Base-by-base conservation (phyloP, 2,113 vertebrate species). In the Zapornia atra region DNA sequence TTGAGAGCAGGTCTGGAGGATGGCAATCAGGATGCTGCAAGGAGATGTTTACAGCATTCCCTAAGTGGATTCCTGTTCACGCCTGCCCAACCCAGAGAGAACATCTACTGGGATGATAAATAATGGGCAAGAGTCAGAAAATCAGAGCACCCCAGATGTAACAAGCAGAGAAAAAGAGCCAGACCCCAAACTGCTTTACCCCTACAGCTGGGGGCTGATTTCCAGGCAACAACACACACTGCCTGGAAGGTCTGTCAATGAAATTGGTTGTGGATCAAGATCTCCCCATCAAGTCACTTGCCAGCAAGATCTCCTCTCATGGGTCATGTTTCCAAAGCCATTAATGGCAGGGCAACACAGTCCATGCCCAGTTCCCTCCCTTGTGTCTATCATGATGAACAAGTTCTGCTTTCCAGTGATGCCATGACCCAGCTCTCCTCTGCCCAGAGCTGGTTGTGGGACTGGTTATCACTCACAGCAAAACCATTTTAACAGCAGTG, bases 261-360 rank as follows among this genome's bases (percentile, higher is more conserved):
- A 69, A 81, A 38, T 1, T 46, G 54, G 70, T 76, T 12, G 26
- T 65, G 64, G 60, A 84, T 26, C 80, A 64, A 70, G 68, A 69
- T 71, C 77, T 71, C 40, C 42, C 48, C 10, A 1, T 66, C 0
- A 0, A 92, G 72, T 33, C 40, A 11, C 51, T 92, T 26, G 78
- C 1, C 7, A 61, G 25, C 46, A 44, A 64, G 51, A 54, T 59
- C 57, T 95, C 44, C 77, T 90, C 54, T 72, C 86, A 60, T 8
- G 20, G 94, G 57, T 26, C 80, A 14, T 10, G 28, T 90, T 96
- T 84, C 96, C 80, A 78, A 84, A 94, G 83, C 77, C 19, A 10
- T 76, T 69, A 92, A 53, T 6, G 61, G 73, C 81, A 93, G 81
- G 57, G 91, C 56, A 91, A 61, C 77, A 40, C 86, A 10, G 40